Percentiles rank a stretch among this genome's conserved stretches.
These are phyloP conservation scores for Aricia artaxerxes DNA, from an alignment of 2,888 invertebrate genomes.

Conservation along the genomic window DNA sequence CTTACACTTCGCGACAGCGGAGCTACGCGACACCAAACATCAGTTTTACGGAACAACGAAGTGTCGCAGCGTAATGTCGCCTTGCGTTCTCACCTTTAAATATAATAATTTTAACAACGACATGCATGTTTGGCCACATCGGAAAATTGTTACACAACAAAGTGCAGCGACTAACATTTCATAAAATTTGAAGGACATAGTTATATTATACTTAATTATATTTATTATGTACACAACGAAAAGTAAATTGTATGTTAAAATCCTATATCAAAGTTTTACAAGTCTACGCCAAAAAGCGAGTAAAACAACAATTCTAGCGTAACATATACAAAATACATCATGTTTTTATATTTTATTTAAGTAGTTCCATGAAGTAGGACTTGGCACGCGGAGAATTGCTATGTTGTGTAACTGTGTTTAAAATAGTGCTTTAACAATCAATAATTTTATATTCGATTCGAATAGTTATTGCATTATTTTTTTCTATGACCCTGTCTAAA, in stretches of 20 bases:
- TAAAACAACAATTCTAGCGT: background rate
- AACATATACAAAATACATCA: conserved; percentile 9
- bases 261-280: background rate
- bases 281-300: conserved; percentile 10
- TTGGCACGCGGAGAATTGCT: background rate
- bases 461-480: background rate
- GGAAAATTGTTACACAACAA: background rate
- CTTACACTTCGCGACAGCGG: too few species aligned
- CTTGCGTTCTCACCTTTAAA: background rate
- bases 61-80: too few species aligned
- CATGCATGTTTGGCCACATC: background rate
- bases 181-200: background rate
- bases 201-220: background rate
- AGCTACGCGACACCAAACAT: too few species aligned
- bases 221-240: background rate
- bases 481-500: background rate
- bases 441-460: background rate
- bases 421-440: background rate
- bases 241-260: conserved; percentile 2
- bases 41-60: too few species aligned
- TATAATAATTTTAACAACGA: background rate
- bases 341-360: background rate
- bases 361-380: background rate
- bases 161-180: background rate
- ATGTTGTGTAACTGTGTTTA: background rate